These are phyloP conservation scores for Cricetomys ansorgei DNA, from an alignment of 2,113 vertebrate species.

Conservation along the genomic window DNA sequence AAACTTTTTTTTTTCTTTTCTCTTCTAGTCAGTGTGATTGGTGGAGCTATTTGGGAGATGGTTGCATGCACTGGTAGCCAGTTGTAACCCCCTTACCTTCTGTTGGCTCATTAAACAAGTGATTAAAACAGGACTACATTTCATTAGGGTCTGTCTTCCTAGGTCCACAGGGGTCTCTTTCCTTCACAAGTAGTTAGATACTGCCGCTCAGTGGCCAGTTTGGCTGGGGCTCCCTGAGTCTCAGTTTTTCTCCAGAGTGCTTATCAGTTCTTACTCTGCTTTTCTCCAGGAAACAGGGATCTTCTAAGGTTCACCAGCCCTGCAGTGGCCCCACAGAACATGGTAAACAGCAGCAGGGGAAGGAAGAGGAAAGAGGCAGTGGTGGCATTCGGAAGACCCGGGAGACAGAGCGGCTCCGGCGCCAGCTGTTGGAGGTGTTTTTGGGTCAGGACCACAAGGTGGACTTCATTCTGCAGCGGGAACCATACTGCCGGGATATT, in stretches of 20 bases:
- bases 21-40: constrained; percentile 6
- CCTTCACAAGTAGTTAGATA: constrained; percentile 37
- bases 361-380: constrained; percentile 57
- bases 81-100: not conserved
- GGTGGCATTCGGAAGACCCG: constrained; percentile 72
- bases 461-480: constrained; percentile 88
- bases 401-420: constrained; percentile 86
- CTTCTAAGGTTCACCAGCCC: constrained; percentile 59
- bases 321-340: constrained; percentile 48
- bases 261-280: constrained; percentile 11
- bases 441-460: constrained; percentile 89
- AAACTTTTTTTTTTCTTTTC: not conserved
- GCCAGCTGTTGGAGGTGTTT: constrained; percentile 89
- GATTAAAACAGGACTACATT: not conserved
- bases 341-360: constrained; percentile 46
- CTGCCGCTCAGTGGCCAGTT: constrained; percentile 59
- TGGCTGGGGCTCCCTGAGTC: not conserved
- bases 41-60: constrained; percentile 1
- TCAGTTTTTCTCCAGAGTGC: not conserved
- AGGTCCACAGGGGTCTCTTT: no score
- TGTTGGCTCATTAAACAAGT: not conserved
- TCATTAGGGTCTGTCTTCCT: not conserved
- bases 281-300: constrained; percentile 43
- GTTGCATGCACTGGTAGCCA: constrained; percentile 7
- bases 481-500: constrained; percentile 87